These are phyloP conservation scores for Paraescarpia echinospica DNA, from an alignment of 1,140 invertebrate genomes.

Conservation along the genomic window DNA sequence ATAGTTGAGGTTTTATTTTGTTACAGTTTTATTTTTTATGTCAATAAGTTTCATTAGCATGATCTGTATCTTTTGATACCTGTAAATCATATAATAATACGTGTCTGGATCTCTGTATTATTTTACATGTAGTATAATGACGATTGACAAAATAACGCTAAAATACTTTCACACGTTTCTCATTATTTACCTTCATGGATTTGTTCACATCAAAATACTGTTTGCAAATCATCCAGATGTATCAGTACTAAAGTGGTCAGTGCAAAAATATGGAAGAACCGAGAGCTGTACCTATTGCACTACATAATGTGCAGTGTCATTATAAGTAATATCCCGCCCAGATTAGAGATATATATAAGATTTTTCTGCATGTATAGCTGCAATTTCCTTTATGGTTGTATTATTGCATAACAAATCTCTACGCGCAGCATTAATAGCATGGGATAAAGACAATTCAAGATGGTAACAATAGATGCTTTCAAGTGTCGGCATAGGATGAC, in stretches of 20 bases:
- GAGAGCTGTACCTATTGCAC: not conserved
- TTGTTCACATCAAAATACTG: not conserved
- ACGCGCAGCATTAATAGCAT: not conserved
- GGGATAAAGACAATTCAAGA: not conserved
- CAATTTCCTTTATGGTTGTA: not conserved
- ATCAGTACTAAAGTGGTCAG: not conserved
- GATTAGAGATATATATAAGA: not conserved
- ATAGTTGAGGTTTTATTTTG: not conserved
- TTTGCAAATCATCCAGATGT: not conserved
- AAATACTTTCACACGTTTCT: no score
- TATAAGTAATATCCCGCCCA: not conserved
- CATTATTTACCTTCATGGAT: not conserved
- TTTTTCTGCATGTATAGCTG: not conserved
- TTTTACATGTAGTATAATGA: no score
- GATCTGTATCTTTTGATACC: no score
- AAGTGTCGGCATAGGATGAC: not conserved
- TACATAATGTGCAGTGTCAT: not conserved
- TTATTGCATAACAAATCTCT: not conserved
- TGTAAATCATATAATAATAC: no score
- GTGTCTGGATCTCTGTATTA: no score
- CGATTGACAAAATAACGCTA: no score
- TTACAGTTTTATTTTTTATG: no score
- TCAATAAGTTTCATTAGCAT: no score
- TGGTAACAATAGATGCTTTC: not conserved
- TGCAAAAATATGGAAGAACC: not conserved